A percentile compares a stretch with the other conserved stretches of the same genome.
phyloP scores from a whole-genome alignment of 2,888 invertebrate genomes.

The Scrobipalpa atriplicella region DNA sequence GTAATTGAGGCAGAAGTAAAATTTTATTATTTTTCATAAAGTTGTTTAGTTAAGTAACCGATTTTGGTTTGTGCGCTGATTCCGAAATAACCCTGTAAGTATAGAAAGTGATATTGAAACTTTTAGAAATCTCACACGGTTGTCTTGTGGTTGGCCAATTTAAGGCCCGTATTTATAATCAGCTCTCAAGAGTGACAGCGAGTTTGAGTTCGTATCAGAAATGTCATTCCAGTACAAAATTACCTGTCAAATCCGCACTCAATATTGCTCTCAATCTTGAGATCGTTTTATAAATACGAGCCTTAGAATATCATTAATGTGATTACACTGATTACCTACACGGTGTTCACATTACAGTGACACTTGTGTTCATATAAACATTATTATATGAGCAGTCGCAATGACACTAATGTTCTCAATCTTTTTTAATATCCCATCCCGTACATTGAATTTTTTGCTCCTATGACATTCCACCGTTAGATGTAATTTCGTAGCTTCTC shows the following conservation, averaged over 20 bases:
- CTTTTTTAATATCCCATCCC: slow-evolving; percentile 48
- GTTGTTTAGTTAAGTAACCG: no score
- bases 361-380: slow-evolving; percentile 49
- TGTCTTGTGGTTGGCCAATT: slow-evolving; percentile 54
- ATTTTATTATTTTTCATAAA: no score
- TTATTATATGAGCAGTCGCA: slow-evolving; percentile 57
- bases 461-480: slow-evolving; percentile 47
- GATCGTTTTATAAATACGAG: no score
- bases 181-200: no score
- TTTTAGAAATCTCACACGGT: slow-evolving; percentile 44
- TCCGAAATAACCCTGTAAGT: no score
- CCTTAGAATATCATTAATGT: slow-evolving; percentile 32
- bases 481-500: slow-evolving; percentile 50
- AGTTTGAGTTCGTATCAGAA: no score
- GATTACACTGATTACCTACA: slow-evolving; percentile 45
- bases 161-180: no score
- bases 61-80: no score
- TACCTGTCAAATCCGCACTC: no score
- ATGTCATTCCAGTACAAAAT: no score
- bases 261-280: no score
- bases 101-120: slow-evolving; percentile 1
- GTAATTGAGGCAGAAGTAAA: no score
- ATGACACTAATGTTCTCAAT: slow-evolving; percentile 63
- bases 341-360: slow-evolving; percentile 55
- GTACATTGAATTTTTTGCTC: slow-evolving; percentile 58